phyloP scores from a whole-genome alignment of 2,888 invertebrate species.

The Frankliniella intonsa region DNA sequence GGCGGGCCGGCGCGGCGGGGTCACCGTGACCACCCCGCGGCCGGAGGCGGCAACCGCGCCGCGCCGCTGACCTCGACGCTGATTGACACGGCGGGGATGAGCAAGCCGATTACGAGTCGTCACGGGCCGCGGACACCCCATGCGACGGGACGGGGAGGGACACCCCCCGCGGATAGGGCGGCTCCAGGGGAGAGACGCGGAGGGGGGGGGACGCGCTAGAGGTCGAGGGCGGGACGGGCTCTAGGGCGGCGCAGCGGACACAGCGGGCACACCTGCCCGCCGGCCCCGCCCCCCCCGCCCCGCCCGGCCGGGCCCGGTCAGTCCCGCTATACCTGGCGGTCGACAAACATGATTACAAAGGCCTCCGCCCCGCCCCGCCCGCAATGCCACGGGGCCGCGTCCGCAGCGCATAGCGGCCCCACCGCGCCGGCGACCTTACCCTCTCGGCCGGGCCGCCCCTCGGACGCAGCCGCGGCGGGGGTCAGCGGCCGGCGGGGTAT shows the following conservation, averaged over 20 bases:
- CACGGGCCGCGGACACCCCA: constrained; percentile 4
- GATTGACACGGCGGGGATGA: constrained; percentile 8
- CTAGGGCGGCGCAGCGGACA: not conserved
- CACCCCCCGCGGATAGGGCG: not conserved
- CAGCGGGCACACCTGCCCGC: too few species aligned
- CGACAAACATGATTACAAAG: too few species aligned
- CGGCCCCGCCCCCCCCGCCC: too few species aligned
- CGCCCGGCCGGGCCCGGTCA: too few species aligned
- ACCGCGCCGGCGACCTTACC: not conserved
- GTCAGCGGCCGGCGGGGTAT: not conserved
- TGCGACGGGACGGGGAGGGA: too few species aligned
- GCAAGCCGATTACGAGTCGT: constrained; percentile 9
- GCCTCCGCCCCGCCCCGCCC: not conserved
- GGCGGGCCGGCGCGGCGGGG: not conserved
- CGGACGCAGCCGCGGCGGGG: not conserved
- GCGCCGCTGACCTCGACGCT: not conserved
- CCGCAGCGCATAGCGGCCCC: too few species aligned
- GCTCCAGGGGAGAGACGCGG: constrained; percentile 30
- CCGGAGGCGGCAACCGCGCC: not conserved
- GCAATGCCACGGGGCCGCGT: not conserved
- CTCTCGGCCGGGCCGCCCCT: not conserved
- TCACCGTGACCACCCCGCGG: too few species aligned
- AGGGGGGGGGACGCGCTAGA: constrained; percentile 21
- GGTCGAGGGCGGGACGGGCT: not conserved
- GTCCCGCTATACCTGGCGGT: too few species aligned